phyloP scores from a whole-genome alignment of 2,113 vertebrate genomes.

The Pseudonaja textilis region DNA sequence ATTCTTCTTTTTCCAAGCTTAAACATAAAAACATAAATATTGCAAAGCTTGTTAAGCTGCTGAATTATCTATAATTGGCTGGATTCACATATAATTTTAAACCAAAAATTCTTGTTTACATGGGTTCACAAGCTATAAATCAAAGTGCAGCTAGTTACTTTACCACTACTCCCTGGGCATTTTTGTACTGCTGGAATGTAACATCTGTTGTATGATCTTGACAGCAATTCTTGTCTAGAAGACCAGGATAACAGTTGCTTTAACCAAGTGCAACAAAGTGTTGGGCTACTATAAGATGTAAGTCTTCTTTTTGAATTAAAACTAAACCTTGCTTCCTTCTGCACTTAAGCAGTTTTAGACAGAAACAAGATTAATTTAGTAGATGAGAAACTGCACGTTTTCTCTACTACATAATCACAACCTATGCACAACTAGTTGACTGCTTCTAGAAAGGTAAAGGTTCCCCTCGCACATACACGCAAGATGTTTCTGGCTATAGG shows the following conservation, averaged over 20 bases:
- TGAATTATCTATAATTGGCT: background rate
- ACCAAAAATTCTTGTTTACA: background rate
- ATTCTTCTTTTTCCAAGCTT: background rate
- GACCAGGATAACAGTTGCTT: background rate
- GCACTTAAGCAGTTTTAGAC: background rate
- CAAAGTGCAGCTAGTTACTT: background rate
- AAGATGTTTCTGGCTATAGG: too few species aligned
- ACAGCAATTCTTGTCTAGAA: background rate
- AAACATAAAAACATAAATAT: background rate
- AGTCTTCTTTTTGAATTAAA: background rate
- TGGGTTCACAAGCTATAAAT: background rate
- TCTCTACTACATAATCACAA: background rate
- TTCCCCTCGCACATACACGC: too few species aligned
- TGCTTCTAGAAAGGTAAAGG: background rate
- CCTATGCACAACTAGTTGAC: background rate
- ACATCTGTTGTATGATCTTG: background rate
- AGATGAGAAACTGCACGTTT: background rate
- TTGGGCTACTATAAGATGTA: background rate
- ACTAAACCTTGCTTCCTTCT: background rate
- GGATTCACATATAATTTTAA: background rate
- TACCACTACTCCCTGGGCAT: background rate
- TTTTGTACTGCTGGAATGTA: too few species aligned
- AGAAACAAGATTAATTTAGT: background rate
- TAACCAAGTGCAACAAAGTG: background rate
- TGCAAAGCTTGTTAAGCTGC: background rate